These are phyloP conservation scores for Chauna torquata DNA, from an alignment of 2,113 vertebrate genomes.

Conservation along the genomic window DNA sequence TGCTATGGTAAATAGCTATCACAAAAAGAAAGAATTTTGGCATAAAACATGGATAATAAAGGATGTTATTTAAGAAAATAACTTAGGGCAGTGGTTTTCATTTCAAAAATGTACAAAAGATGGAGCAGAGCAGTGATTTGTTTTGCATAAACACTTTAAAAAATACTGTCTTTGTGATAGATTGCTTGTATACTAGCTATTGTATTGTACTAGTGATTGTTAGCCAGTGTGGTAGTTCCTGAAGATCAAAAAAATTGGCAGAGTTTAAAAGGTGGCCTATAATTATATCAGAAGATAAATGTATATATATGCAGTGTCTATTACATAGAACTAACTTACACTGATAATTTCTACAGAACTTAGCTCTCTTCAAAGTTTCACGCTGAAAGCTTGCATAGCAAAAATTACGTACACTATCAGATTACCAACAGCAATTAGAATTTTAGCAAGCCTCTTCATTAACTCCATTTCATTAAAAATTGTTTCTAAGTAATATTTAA, in stretches of 20 bases:
- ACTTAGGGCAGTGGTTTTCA: slow-evolving; percentile 30
- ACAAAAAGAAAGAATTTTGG: slow-evolving; percentile 4
- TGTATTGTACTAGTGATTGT: background rate
- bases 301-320: background rate
- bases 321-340: background rate
- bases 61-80: slow-evolving; percentile 46
- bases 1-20: slow-evolving; percentile 48
- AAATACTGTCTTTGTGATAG: background rate
- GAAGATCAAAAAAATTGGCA: background rate
- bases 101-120: slow-evolving; percentile 49
- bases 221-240: background rate
- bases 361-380: background rate
- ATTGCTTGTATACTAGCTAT: background rate
- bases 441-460: background rate
- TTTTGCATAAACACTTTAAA: slow-evolving; percentile 38
- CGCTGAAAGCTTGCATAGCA: background rate
- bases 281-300: background rate
- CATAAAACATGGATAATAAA: slow-evolving; percentile 14
- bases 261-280: background rate
- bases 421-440: background rate
- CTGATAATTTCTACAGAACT: background rate
- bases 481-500: background rate
- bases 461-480: background rate
- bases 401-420: background rate
- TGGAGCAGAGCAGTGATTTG: background rate